A percentile compares a stretch with the other conserved stretches of the same genome.
Conservation (phyloP, 2,113 vertebrate species). For the Semnopithecus entellus region DNA sequence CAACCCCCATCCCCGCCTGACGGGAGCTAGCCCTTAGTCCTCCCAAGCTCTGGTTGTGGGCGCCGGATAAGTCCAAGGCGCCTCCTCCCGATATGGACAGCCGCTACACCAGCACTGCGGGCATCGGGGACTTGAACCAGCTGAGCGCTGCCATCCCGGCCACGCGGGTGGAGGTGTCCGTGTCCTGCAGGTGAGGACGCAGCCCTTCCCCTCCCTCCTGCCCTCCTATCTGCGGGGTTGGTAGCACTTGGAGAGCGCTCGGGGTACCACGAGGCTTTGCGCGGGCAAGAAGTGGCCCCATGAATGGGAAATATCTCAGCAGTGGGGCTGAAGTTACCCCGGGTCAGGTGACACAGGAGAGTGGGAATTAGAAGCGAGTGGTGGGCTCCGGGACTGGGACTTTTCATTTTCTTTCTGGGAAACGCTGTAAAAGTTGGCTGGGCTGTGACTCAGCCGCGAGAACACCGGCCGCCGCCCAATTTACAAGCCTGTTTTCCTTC, state of each 20-base stretch:
- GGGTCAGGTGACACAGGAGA: neutral
- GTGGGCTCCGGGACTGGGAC: neutral
- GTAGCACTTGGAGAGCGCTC: neutral
- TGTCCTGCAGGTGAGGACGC: slow-evolving; percentile 94
- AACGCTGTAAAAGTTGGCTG: slow-evolving; percentile 61
- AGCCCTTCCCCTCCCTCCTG: neutral
- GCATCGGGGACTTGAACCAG: slow-evolving; percentile 92
- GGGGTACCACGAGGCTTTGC: neutral
- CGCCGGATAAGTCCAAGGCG: neutral
- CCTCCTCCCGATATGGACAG: slow-evolving; percentile 69
- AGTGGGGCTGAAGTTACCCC: neutral
- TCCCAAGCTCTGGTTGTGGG: slow-evolving; percentile 27
- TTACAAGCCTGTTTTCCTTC: neutral
- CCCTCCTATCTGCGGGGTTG: neutral
- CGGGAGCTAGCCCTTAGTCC: neutral
- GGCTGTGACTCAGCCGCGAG: slow-evolving; percentile 58
- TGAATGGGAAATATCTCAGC: neutral
- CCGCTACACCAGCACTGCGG: slow-evolving; percentile 79
- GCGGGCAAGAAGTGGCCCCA: neutral
- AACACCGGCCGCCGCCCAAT: slow-evolving; percentile 41
- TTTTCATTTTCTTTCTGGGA: slow-evolving; percentile 28
- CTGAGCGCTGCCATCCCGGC: slow-evolving; percentile 94
- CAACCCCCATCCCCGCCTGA: neutral
- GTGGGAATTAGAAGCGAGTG: neutral
- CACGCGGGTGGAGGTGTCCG: slow-evolving; percentile 96